These are phyloP conservation scores for Cavia aperea DNA, from an alignment of 2,113 vertebrate genomes.

Conservation along the genomic window DNA sequence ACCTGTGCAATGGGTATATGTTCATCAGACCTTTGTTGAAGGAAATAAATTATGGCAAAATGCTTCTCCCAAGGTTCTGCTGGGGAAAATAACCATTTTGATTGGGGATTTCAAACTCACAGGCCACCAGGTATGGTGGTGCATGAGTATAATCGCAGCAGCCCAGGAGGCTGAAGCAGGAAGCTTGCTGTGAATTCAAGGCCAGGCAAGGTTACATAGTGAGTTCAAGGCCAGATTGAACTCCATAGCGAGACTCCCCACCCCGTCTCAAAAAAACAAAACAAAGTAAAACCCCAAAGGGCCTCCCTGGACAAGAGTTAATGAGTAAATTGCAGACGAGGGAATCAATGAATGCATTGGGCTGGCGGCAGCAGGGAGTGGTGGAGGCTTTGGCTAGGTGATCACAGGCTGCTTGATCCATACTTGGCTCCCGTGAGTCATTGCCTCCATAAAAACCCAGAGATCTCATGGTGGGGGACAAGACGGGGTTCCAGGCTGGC, in stretches of 20 bases:
- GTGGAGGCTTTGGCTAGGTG: background rate
- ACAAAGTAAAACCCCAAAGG: background rate
- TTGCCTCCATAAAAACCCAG: background rate
- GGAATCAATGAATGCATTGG: background rate
- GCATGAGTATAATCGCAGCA: background rate
- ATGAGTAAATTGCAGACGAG: background rate
- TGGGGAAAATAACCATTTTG: background rate
- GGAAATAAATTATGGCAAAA: constrained; percentile 60
- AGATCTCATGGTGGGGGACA: background rate
- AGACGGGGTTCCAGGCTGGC: background rate
- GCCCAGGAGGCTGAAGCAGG: background rate
- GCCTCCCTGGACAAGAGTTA: background rate
- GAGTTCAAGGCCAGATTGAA: too few species aligned
- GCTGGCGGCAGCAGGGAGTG: background rate
- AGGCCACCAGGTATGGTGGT: background rate
- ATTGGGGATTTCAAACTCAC: background rate
- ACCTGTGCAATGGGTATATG: fast-evolving
- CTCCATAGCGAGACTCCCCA: background rate
- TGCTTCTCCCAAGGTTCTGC: background rate
- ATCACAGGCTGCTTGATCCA: background rate
- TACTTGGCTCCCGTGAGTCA: background rate
- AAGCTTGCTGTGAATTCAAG: background rate
- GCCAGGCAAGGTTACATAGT: background rate
- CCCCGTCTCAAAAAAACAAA: background rate
- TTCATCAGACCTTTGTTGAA: background rate